Percentiles rank a stretch among this genome's conserved stretches.
Evolutionary conservation across 2,888 invertebrate species (phyloP).

Genomic region (Venusia cambrica): DNA sequence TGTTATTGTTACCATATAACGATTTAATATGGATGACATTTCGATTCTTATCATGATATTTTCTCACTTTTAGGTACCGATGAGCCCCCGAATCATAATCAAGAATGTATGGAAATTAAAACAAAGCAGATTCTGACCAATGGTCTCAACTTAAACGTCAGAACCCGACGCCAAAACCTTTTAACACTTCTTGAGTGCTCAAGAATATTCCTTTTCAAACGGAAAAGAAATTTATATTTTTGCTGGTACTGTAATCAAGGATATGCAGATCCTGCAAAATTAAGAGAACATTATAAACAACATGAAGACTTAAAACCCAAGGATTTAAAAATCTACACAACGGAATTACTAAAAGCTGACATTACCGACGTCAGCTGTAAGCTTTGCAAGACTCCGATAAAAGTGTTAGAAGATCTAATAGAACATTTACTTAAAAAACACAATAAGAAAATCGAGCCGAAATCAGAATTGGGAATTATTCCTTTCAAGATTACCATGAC

Average conservation of each 20-base stretch:
- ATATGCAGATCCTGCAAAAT: slow-evolving; percentile 31
- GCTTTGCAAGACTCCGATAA: slow-evolving; percentile 14
- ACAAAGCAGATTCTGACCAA: too few relatives aligned
- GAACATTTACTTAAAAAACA: slow-evolving; percentile 17
- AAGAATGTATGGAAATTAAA: too few relatives aligned
- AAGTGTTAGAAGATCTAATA: slow-evolving; percentile 7
- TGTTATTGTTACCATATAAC: too few relatives aligned
- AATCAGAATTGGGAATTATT: slow-evolving; percentile 10
- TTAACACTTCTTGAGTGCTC: slow-evolving; percentile 14
- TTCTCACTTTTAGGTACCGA: slow-evolving; percentile 1
- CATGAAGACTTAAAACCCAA: slow-evolving; percentile 5
- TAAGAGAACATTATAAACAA: slow-evolving; percentile 9
- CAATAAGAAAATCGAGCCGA: slow-evolving; percentile 11
- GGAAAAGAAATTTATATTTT: slow-evolving; percentile 21
- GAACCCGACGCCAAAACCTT: slow-evolving; percentile 51
- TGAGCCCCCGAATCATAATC: background rate
- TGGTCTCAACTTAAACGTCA: slow-evolving; percentile 38
- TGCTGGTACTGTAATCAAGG: slow-evolving; percentile 41
- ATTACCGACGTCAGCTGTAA: slow-evolving; percentile 19
- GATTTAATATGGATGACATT: too few relatives aligned
- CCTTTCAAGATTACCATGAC: slow-evolving; percentile 15
- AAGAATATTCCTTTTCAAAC: slow-evolving; percentile 14
- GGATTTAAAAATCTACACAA: slow-evolving; percentile 5
- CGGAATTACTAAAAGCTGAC: slow-evolving; percentile 14
- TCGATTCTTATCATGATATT: too few relatives aligned